A percentile compares a stretch with the other conserved stretches of the same genome.
Evolutionary conservation across 2,888 invertebrate species (phyloP).

Genomic region (Drosophila niveifrons): DNA sequence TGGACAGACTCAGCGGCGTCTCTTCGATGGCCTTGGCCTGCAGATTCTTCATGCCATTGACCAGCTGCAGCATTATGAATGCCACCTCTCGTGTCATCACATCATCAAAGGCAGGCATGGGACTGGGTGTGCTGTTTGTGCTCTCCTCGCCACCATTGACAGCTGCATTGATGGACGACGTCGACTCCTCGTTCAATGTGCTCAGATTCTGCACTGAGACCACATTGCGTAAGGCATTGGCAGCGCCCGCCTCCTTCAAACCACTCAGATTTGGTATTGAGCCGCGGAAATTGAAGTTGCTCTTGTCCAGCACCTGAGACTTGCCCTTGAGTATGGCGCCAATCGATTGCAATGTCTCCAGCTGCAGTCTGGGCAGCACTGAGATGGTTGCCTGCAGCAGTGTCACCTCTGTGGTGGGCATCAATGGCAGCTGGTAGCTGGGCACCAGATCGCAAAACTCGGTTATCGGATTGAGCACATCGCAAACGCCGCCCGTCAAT

Average conservation of each 20-base stretch:
- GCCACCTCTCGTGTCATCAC: conserved; percentile 89
- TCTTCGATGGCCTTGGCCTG: conserved; percentile 94
- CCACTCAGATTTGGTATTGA: conserved; percentile 85
- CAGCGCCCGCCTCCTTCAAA: conserved; percentile 75
- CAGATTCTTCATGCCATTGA: conserved; percentile 92
- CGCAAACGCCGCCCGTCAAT: conserved; percentile 89
- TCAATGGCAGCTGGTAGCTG: conserved; percentile 87
- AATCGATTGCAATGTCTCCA: conserved; percentile 91
- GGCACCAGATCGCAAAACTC: conserved; percentile 93
- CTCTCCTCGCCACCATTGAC: conserved; percentile 41
- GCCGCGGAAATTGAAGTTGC: conserved; percentile 84
- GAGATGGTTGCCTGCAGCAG: conserved; percentile 92
- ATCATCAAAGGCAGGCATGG: conserved; percentile 85
- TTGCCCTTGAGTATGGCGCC: conserved; percentile 88
- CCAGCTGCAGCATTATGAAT: conserved; percentile 92
- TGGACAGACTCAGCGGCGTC: conserved; percentile 89
- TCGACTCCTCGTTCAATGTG: conserved; percentile 83
- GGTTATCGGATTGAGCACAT: conserved; percentile 90
- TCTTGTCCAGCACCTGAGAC: conserved; percentile 85
- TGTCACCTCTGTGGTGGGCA: conserved; percentile 88
- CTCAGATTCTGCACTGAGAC: conserved; percentile 86
- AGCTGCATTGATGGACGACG: conserved; percentile 31
- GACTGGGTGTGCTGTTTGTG: conserved; percentile 52
- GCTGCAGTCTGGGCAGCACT: conserved; percentile 90
- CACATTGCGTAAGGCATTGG: conserved; percentile 85